Evolutionary conservation across 2,797 vertebrate species (phyloP).

Genomic region (Galagoides demidoff): DNA sequence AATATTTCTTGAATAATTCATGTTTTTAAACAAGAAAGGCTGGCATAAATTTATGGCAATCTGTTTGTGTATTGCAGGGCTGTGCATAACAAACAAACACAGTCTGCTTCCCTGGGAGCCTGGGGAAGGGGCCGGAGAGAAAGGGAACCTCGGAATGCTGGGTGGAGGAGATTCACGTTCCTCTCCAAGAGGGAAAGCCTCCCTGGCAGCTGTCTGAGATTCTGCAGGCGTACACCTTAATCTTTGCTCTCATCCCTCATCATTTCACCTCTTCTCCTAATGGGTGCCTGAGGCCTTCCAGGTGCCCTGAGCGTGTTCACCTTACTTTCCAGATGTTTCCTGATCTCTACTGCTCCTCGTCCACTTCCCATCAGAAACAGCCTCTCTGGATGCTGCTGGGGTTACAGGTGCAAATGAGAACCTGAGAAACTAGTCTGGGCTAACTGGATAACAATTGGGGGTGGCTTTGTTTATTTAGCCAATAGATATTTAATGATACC

Average conservation of each 20-base stretch:
- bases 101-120: conserved; percentile 68
- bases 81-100: conserved; percentile 75
- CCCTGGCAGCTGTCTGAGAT: neutral
- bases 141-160: neutral
- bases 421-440: neutral
- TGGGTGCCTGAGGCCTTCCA: neutral
- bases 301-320: neutral
- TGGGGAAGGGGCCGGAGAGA: neutral
- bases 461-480: neutral
- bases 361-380: neutral
- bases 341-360: neutral
- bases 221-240: neutral
- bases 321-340: neutral
- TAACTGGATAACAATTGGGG: neutral
- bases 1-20: conserved; percentile 84
- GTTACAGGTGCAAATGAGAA: neutral
- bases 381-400: neutral
- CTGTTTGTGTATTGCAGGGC: conserved; percentile 71
- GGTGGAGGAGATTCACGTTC: neutral
- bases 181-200: neutral
- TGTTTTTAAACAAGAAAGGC: conserved; percentile 82
- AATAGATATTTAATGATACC: conserved; percentile 43
- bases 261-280: neutral
- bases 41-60: conserved; percentile 79
- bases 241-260: neutral